phyloP scores from a whole-genome alignment of 2,797 vertebrate species.

The Hypotaenidia okinawae region DNA sequence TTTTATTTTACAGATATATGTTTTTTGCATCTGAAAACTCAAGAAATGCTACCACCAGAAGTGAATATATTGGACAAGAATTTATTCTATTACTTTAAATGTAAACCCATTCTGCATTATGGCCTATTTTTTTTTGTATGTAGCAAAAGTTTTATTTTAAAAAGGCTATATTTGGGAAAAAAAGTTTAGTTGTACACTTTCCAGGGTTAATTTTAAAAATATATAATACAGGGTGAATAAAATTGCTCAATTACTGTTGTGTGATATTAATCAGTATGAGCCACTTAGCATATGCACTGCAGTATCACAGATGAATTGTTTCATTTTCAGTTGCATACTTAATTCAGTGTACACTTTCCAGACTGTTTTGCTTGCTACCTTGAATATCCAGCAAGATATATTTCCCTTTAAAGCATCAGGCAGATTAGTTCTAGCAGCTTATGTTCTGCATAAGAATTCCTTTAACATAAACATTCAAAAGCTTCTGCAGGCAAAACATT shows the following conservation, averaged over 20 bases:
- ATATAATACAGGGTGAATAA: background rate
- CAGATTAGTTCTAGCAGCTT: constrained; percentile 24
- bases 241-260: background rate
- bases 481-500: constrained; percentile 8
- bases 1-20: background rate
- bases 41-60: background rate
- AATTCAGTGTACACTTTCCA: background rate
- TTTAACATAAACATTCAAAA: constrained; percentile 5
- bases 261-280: background rate
- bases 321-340: constrained; percentile 1
- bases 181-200: background rate
- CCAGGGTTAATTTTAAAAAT: background rate
- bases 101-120: background rate
- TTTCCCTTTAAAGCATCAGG: background rate
- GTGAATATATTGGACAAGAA: background rate
- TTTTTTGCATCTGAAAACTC: background rate
- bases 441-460: background rate
- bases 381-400: background rate
- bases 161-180: background rate
- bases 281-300: background rate
- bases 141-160: background rate
- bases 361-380: background rate
- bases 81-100: background rate
- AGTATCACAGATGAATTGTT: background rate
- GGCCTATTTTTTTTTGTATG: background rate